phyloP scores from a whole-genome alignment of 2,113 vertebrate genomes.

The Proteles cristata region DNA sequence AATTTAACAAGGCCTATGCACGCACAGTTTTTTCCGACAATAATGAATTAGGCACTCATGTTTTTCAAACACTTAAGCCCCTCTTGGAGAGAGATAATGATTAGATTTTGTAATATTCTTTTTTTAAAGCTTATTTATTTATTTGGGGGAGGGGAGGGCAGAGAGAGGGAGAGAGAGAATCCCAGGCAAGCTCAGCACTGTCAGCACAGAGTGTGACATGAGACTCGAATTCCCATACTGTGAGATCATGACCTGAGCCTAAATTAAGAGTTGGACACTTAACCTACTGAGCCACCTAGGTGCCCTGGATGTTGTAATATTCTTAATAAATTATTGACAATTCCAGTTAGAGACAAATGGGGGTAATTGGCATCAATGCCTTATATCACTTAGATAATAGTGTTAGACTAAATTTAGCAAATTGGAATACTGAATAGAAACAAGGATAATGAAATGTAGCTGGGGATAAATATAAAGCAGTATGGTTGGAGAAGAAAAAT shows the following conservation, averaged over 20 bases:
- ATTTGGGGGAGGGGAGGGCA: too few relatives aligned
- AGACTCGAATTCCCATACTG: too few relatives aligned
- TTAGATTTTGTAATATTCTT: background rate
- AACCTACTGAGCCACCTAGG: too few relatives aligned
- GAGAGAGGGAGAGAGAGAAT: too few relatives aligned
- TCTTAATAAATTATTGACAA: constrained; percentile 22
- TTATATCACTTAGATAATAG: background rate
- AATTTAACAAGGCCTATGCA: background rate
- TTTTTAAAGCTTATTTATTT: too few relatives aligned
- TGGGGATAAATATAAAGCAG: background rate
- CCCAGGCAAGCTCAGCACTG: too few relatives aligned
- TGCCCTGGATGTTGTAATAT: background rate
- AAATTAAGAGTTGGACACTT: too few relatives aligned
- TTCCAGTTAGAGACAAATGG: constrained; percentile 34
- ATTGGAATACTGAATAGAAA: constrained; percentile 31
- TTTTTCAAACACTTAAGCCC: background rate
- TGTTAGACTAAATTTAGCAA: constrained; percentile 23
- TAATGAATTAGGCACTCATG: background rate
- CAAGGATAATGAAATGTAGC: background rate
- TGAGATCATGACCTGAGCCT: too few relatives aligned
- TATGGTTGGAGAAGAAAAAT: background rate
- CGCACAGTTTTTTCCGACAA: background rate
- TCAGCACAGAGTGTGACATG: too few relatives aligned
- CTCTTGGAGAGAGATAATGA: background rate
- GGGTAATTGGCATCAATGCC: background rate